Evolutionary conservation across 2,113 vertebrate genomes (phyloP).

Genomic region (Pomatorhinus ruficollis): DNA sequence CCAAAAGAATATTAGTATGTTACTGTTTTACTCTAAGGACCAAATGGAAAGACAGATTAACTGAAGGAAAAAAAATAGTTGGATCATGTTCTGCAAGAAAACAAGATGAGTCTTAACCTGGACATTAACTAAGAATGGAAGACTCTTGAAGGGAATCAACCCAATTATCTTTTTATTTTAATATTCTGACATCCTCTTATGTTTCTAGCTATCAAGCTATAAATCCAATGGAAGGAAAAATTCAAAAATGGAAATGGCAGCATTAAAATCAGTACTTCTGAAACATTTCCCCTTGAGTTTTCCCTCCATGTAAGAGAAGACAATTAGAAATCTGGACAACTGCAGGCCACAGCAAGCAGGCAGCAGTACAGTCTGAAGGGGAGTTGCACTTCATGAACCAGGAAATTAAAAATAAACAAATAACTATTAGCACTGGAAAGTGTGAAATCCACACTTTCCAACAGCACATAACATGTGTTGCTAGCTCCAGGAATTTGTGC

Average conservation of each 20-base stretch:
- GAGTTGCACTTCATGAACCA: background rate
- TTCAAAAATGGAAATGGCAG: background rate
- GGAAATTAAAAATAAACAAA: slow-evolving; percentile 22
- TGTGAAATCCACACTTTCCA: background rate
- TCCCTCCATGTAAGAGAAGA: background rate
- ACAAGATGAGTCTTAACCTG: background rate
- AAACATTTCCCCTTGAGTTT: background rate
- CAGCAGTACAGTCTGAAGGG: background rate
- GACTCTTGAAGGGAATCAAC: accelerated
- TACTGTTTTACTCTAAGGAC: background rate
- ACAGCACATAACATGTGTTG: background rate
- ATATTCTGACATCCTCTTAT: background rate
- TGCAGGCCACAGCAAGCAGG: accelerated
- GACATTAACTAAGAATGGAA: background rate
- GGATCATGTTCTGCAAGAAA: background rate
- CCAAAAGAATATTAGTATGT: background rate
- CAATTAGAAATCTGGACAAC: background rate
- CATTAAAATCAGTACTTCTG: background rate
- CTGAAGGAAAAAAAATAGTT: background rate
- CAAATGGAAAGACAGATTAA: background rate
- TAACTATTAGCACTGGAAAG: background rate
- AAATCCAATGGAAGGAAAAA: background rate
- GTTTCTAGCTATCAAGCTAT: background rate
- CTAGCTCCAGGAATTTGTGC: background rate
- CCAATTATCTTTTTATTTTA: background rate